phyloP scores from a whole-genome alignment of 1,140 invertebrate species.

The Drosophila kohkoa region DNA sequence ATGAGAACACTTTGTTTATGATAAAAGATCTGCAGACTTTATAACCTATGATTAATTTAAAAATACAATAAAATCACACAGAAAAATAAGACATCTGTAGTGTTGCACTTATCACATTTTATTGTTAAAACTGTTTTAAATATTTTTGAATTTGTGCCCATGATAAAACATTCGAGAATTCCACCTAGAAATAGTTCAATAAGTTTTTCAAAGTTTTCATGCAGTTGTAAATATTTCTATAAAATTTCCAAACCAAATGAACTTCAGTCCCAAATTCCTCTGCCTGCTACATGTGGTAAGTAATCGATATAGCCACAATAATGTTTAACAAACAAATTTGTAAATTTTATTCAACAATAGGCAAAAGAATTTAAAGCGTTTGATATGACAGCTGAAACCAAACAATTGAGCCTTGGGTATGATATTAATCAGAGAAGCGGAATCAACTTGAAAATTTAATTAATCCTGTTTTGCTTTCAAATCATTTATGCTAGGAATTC shows the following conservation, averaged over 20 bases:
- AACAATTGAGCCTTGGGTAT: background rate
- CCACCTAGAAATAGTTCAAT: too few species aligned
- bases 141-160: too few species aligned
- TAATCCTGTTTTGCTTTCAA: conserved; percentile 26
- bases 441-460: conserved; percentile 54
- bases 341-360: background rate
- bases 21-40: background rate
- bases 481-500: too few species aligned
- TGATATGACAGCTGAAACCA: background rate
- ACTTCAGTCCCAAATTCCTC: conserved; percentile 15
- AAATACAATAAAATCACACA: background rate
- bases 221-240: background rate
- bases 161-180: too few species aligned
- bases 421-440: conserved; percentile 19
- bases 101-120: too few species aligned
- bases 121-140: too few species aligned
- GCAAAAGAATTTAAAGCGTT: background rate
- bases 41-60: background rate
- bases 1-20: conserved; percentile 36
- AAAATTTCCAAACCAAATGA: background rate
- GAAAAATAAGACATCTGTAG: too few species aligned
- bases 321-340: background rate
- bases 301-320: conserved; percentile 51
- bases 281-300: conserved; percentile 74
- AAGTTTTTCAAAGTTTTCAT: background rate